phyloP scores from a whole-genome alignment of 2,113 vertebrate species.

The Eulacestoma nigropectus region DNA sequence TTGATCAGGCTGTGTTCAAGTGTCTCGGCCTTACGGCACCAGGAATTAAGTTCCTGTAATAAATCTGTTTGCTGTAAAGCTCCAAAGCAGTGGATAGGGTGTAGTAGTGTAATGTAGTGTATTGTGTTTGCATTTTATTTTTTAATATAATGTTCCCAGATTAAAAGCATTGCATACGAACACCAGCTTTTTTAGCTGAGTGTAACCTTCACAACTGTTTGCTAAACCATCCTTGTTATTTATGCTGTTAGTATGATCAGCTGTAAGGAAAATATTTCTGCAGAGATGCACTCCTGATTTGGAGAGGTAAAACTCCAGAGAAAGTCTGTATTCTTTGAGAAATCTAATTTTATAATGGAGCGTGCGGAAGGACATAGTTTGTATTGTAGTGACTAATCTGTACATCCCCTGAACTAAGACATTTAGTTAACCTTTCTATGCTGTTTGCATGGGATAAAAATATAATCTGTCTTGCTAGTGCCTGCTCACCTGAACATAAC shows the following conservation, averaged over 20 bases:
- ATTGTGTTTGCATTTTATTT: neutral
- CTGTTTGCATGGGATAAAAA: neutral
- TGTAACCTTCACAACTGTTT: neutral
- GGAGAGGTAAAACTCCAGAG: neutral
- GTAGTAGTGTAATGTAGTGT: neutral
- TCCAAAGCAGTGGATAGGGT: neutral
- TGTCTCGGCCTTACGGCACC: neutral
- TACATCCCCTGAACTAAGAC: neutral
- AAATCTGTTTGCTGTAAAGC: neutral
- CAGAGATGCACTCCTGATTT: neutral
- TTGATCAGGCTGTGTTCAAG: constrained; percentile 18
- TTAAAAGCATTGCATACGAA: neutral
- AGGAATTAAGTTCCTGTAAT: neutral
- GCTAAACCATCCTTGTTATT: neutral
- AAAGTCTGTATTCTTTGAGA: neutral
- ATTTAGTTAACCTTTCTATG: neutral
- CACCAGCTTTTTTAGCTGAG: neutral
- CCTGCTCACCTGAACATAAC: neutral
- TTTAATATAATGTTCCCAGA: neutral
- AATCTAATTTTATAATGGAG: neutral
- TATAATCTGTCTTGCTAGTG: neutral
- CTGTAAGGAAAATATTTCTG: neutral
- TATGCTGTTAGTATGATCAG: neutral
- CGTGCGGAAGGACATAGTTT: neutral
- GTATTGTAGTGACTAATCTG: neutral